Percentiles rank a stretch among this genome's conserved stretches.
Evolutionary conservation across 1,140 invertebrate genomes (phyloP).

Genomic region (Pygmarrhopalites habei): DNA sequence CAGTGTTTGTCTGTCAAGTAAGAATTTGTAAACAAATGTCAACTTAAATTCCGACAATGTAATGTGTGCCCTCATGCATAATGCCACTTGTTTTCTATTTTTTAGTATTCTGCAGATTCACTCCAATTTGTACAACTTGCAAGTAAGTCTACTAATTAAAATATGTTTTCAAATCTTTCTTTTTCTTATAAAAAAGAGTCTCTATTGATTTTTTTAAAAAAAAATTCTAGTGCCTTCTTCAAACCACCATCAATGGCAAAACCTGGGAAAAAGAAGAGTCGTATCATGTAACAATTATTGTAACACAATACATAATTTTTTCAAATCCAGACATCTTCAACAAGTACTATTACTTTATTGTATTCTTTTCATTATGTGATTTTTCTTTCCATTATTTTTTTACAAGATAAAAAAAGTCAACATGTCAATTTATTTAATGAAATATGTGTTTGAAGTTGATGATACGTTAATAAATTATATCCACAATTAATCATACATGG

Average conservation of each 20-base stretch:
- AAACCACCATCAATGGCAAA: constrained; percentile 64
- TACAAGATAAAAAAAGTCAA: no score
- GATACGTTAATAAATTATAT: no score
- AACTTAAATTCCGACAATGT: neutral
- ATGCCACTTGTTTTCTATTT: constrained; percentile 43
- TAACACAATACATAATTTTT: no score
- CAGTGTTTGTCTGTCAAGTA: constrained; percentile 93
- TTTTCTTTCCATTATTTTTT: no score
- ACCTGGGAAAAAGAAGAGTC: constrained; percentile 50
- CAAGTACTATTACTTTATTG: no score
- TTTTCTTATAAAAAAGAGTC: constrained; percentile 29
- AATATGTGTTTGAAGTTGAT: no score
- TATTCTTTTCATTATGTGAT: no score
- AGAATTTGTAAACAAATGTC: constrained; percentile 42
- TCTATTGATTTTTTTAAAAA: constrained; percentile 44
- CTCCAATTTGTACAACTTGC: constrained; percentile 94
- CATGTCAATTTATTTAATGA: no score
- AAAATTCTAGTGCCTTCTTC: constrained; percentile 62
- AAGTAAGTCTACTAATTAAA: constrained; percentile 61
- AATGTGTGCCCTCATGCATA: constrained; percentile 6
- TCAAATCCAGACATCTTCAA: no score
- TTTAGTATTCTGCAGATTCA: constrained; percentile 94
- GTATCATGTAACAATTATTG: no score
- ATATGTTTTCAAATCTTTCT: neutral
- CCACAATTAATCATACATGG: no score